These are phyloP conservation scores for Lepidurus couesii DNA, from an alignment of 1,140 invertebrate genomes.

Conservation along the genomic window DNA sequence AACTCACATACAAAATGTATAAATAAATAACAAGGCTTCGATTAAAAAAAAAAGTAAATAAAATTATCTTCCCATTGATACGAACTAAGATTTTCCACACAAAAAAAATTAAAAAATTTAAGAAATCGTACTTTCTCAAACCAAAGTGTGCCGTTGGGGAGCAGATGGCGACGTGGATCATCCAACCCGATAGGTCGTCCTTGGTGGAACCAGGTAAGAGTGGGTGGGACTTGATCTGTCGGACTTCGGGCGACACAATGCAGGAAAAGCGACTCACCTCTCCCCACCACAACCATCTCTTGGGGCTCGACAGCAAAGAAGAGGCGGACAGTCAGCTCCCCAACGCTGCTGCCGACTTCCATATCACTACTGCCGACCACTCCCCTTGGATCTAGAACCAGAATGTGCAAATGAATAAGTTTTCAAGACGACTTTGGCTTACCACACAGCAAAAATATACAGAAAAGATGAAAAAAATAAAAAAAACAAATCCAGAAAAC, in stretches of 20 bases:
- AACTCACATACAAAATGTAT: not conserved
- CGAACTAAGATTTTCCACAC: not conserved
- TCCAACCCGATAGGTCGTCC: slow-evolving; percentile 34
- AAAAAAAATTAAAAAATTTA: not conserved
- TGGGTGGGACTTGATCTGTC: slow-evolving; percentile 20
- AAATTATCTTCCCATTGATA: not conserved
- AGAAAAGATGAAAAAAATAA: not conserved
- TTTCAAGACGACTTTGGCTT: not conserved
- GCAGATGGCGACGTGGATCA: slow-evolving; percentile 38
- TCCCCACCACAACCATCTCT: slow-evolving; percentile 15
- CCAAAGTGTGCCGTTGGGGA: slow-evolving; percentile 45
- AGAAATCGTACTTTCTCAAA: slow-evolving; percentile 39
- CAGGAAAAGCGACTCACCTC: slow-evolving; percentile 22
- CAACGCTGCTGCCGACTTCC: not conserved
- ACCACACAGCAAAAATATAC: not conserved
- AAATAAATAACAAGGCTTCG: not conserved
- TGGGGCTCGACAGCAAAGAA: slow-evolving; percentile 22
- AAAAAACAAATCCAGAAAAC: not conserved
- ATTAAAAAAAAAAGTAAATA: not conserved
- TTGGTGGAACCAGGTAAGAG: slow-evolving; percentile 38
- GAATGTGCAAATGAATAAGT: not conserved
- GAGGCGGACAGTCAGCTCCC: not conserved
- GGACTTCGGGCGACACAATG: not conserved
- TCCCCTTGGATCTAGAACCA: not conserved
- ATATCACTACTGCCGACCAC: not conserved